Evolutionary conservation across 2,113 vertebrate genomes (phyloP).

Genomic region (Sturnira hondurensis): DNA sequence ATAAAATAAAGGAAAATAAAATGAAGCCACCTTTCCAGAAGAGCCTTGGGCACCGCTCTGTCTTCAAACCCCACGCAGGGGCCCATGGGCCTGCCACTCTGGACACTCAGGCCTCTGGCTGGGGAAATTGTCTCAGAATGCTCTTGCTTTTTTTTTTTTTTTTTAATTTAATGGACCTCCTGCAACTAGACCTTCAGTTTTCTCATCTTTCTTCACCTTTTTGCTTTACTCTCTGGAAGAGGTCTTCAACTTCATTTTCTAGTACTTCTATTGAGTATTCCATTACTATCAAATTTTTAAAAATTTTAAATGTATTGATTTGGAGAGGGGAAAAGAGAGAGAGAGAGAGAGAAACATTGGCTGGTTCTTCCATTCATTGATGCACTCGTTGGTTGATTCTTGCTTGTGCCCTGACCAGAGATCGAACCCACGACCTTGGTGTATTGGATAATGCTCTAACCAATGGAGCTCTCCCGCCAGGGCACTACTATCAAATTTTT

Average conservation of each 20-base stretch:
- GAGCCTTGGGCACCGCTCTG: accelerated
- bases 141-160: no score
- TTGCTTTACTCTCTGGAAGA: neutral
- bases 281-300: neutral
- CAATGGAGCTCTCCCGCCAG: no score
- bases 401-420: no score
- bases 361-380: neutral
- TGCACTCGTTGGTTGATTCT: neutral
- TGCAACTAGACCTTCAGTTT: neutral
- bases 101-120: no score
- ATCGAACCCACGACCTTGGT: neutral
- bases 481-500: neutral
- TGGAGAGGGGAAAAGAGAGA: neutral
- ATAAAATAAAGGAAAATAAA: neutral
- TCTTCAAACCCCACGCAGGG: neutral
- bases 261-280: neutral
- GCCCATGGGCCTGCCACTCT: neutral
- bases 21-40: neutral
- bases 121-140: neutral
- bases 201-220: neutral
- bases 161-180: neutral
- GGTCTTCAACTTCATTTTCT: neutral
- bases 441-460: neutral
- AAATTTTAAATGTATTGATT: neutral
- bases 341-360: no score